Base-by-base conservation (phyloP, 35 echinoderm and acorn worm species). In the Apostichopus californicus region DNA sequence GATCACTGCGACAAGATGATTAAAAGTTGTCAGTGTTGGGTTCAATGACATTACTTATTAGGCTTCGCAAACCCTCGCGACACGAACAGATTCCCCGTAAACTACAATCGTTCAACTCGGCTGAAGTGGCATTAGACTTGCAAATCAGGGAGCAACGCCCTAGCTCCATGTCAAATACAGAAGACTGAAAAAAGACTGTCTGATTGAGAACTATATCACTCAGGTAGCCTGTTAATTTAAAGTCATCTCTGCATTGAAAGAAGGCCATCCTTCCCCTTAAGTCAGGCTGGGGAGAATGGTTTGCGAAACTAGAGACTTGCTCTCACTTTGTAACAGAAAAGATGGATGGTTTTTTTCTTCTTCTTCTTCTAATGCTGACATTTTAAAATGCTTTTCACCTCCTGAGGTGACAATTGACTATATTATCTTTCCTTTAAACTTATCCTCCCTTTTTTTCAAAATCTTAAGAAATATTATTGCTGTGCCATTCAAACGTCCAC, bases 21-120 rank as follows among this genome's bases (percentile, higher is more conserved):
- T 85, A 57, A 85, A 85, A 85, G 56, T 85, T 85, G 81, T 85
- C 81, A 85, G 55, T 85, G 55, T 85, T 25, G 81, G 81, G 81
- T 85, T 85, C 81, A 85, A 85, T 85, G 81, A 85, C 81, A 85
- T 85, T 58, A 85, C 81, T 85, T 20, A 85, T 85, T 85, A 85
- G 81, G 81, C 81, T 85, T 24, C 14, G 57, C 81, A 20, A 59
- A 58, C 81, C 57, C 81, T 85, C 81, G 81, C 55, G 55, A 56
- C 81, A 60, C 24, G 81, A 85, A 85, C 81, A 85, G 81, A 85
- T 85, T 85, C 81, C 81, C 55, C 55, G 81, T 58, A 85, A 85
- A 85, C 55, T 85, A 22, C 55, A 59, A 85, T 23, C 81, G 81
- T 85, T 85, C 81, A 85, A 85, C 81, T 56, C 54, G n/a, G 55